Evolutionary conservation across 2,888 invertebrate genomes (phyloP).

Genomic region (Scaptomyza parva): DNA sequence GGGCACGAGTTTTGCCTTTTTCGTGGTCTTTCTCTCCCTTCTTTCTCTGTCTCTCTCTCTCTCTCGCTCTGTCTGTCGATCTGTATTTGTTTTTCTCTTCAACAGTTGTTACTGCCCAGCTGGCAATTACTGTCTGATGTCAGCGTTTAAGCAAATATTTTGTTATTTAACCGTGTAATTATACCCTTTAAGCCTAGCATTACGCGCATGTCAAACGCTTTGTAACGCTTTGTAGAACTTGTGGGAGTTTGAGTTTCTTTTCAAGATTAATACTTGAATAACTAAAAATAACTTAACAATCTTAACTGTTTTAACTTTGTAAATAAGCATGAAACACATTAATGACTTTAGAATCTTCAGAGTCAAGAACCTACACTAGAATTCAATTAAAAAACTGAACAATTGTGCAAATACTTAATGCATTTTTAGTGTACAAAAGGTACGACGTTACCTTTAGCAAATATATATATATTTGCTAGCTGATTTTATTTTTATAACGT

Average conservation of each 20-base stretch:
- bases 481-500: slow-evolving; percentile 18
- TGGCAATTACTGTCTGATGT: slow-evolving; percentile 66
- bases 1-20: slow-evolving; percentile 14
- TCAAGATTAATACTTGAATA: neutral
- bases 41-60: slow-evolving; percentile 1
- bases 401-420: slow-evolving; percentile 13
- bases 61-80: neutral
- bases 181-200: slow-evolving; percentile 41
- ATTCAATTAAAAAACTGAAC: neutral
- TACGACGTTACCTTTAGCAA: slow-evolving; percentile 18
- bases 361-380: neutral
- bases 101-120: slow-evolving; percentile 14
- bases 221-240: slow-evolving; percentile 20
- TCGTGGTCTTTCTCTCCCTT: neutral
- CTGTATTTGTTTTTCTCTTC: neutral
- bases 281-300: neutral
- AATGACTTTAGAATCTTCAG: neutral
- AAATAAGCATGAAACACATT: neutral
- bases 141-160: slow-evolving; percentile 76
- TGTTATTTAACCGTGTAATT: slow-evolving; percentile 76
- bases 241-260: too few species aligned
- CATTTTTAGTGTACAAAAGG: slow-evolving; percentile 8
- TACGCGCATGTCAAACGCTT: slow-evolving; percentile 15
- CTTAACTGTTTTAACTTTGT: neutral
- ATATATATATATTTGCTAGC: slow-evolving; percentile 12